Base-by-base conservation (phyloP, 2,888 invertebrate genomes). In the Caenorhabditis macrosperma region DNA sequence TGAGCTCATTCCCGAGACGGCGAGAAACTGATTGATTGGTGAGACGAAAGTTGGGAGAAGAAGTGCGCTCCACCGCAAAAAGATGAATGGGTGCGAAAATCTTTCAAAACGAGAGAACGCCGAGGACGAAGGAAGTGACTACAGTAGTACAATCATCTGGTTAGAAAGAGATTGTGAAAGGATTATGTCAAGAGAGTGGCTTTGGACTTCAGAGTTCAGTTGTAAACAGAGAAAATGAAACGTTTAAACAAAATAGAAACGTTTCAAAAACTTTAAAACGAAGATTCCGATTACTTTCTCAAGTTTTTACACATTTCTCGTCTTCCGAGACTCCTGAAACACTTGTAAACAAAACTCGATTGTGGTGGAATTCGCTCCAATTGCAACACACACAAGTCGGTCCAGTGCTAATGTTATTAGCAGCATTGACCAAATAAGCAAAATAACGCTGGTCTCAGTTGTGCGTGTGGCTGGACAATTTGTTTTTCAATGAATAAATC, bases 1-100 rank as follows among this genome's bases (percentile, higher is more conserved):
- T 74, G 74, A 74, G 74, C 74, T 28, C 59, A 22, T 17, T 5
- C 10, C 50, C 38, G 15, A 50, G 41, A 33, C 67, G 48, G 35
- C 61, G 71, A 72, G 63, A 63, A 72, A 55, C 54, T 57, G 74
- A 74, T 46, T 74, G 64, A 74, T 74, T 74, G 74, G 66, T 72
- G 63, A 55, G 71, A 17, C 26, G 38, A 28, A 12, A 50, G n/a
- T n/a, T n/a, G n/a, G 5, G 46, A 22, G 17, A 7, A 6, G 26
- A 22, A 50, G 38, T 52, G 68, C 48, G 57, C 41, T 60, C 60
- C 22, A 41, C 69, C 38, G 60, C 69, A 60, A 59, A 20, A 20
- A 48, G 22, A 63, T 50, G 50, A 52, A 33, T 24, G 12, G 68
- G 46, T 68, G 48, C 55, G 55, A 67, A 67, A 67, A 35, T 30